These are phyloP conservation scores for Gymnodraco acuticeps DNA, from an alignment of 2,797 vertebrate genomes.

Conservation along the genomic window DNA sequence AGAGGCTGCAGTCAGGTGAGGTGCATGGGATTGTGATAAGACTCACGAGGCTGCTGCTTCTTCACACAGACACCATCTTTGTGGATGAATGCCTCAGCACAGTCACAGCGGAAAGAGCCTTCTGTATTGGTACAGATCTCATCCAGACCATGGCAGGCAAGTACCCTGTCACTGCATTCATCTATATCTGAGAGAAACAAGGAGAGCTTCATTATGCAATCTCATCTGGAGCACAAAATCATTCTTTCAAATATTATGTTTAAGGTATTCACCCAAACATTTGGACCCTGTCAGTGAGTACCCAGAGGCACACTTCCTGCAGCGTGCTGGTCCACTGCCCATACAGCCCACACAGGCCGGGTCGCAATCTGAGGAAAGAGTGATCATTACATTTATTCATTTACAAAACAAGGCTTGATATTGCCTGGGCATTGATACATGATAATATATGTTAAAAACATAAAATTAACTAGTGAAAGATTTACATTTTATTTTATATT, in stretches of 20 bases:
- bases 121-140: constrained; percentile 91
- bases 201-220: background rate
- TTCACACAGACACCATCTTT: constrained; percentile 83
- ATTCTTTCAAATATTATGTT: background rate
- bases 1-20: background rate
- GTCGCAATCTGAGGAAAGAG: constrained; percentile 87
- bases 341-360: constrained; percentile 93
- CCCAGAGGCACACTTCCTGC: constrained; percentile 92
- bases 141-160: constrained; percentile 87
- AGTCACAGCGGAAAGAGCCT: constrained; percentile 91
- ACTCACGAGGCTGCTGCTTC: constrained; percentile 86
- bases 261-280: constrained; percentile 88
- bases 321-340: constrained; percentile 91
- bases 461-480: too few species aligned
- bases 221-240: constrained; percentile 4
- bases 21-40: background rate
- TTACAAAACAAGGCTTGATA: background rate
- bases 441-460: background rate
- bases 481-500: too few species aligned
- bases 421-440: background rate
- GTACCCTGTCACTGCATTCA: constrained; percentile 87
- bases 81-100: constrained; percentile 85
- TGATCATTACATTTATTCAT: background rate
- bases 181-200: constrained; percentile 84
- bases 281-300: constrained; percentile 90